Percentiles rank a stretch among this genome's conserved stretches.
phyloP scores from a whole-genome alignment of 2,113 vertebrate species.

The Tragelaphus buxtoni region DNA sequence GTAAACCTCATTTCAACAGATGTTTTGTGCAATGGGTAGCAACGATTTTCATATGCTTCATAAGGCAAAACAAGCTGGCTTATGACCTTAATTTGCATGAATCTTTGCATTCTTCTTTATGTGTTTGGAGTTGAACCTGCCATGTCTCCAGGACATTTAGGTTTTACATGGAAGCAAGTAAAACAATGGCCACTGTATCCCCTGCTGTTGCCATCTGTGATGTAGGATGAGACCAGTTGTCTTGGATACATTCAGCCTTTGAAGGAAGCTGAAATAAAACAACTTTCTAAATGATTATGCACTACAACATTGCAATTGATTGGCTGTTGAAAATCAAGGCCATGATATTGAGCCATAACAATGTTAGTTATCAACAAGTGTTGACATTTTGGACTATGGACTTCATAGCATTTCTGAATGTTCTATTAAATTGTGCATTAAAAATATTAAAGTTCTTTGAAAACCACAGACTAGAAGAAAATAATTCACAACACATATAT shows the following conservation, averaged over 20 bases:
- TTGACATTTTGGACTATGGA: neutral
- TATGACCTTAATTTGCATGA: conserved; percentile 38
- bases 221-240: neutral
- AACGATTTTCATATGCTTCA: conserved; percentile 55
- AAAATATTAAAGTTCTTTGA: neutral
- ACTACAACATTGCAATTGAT: neutral
- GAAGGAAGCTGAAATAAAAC: neutral
- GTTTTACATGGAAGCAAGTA: neutral
- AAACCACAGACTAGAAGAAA: neutral
- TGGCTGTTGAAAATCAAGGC: conserved; percentile 7
- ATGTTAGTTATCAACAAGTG: neutral
- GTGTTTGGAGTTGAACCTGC: neutral
- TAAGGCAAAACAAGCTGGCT: neutral
- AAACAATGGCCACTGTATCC: neutral
- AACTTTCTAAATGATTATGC: neutral
- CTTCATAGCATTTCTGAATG: neutral
- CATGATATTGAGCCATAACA: neutral
- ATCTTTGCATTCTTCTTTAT: conserved; percentile 41
- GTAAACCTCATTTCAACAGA: conserved; percentile 28
- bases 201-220: neutral
- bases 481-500: neutral
- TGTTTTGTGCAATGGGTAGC: neutral
- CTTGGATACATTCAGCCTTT: neutral
- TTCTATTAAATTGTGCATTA: neutral
- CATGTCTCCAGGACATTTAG: neutral